These are phyloP conservation scores for Perodicticus potto DNA, from an alignment of 2,797 vertebrate species.

Conservation along the genomic window DNA sequence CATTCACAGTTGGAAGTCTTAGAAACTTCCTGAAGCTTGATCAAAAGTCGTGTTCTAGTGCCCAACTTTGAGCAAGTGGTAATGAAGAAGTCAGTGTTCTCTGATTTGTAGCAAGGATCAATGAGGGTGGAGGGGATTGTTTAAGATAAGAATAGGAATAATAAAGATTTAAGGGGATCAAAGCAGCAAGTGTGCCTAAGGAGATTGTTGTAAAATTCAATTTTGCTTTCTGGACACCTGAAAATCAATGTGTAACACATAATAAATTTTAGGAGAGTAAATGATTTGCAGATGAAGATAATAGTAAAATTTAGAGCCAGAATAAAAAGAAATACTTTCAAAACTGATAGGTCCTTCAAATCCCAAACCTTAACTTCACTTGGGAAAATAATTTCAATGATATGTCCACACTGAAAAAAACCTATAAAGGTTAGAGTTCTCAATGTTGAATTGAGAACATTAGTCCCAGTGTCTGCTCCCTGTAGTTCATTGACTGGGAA, in stretches of 20 bases:
- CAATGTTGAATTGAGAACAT: not conserved
- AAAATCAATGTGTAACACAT: not conserved
- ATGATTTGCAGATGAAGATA: constrained; percentile 14
- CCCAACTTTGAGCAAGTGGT: not conserved
- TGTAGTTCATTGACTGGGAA: not conserved
- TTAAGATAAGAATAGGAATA: not conserved
- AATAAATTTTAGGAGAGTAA: not conserved
- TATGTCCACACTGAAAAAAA: not conserved
- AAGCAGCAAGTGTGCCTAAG: not conserved
- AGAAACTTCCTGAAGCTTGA: not conserved
- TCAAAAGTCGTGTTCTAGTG: constrained; percentile 35
- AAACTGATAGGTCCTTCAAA: not conserved
- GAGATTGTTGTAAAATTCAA: not conserved
- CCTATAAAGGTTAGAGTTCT: not conserved
- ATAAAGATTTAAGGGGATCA: not conserved
- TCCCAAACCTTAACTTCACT: not conserved
- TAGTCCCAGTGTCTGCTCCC: not conserved
- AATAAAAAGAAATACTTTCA: constrained; percentile 17
- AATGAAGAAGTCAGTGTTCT: constrained; percentile 14
- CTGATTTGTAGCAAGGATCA: not conserved
- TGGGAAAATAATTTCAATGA: not conserved
- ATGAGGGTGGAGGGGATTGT: not conserved
- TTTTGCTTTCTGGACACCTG: not conserved
- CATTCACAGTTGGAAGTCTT: constrained; percentile 31
- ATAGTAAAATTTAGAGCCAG: constrained; percentile 35